Conservation (phyloP, 2,888 invertebrate species). For the Allygus modestus region DNA sequence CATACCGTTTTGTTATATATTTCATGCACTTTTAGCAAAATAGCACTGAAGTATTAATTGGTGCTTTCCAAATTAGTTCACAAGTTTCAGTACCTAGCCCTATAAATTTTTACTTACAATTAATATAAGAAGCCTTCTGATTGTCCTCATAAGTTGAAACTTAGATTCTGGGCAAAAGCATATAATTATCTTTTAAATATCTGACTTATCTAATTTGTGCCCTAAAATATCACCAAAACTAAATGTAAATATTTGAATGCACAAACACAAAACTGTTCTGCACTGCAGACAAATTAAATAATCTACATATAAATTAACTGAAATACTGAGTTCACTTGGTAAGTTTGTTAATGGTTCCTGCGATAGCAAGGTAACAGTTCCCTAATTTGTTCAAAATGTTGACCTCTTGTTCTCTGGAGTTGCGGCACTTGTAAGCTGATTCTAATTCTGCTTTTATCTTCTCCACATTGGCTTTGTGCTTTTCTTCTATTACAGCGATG, state of each 20-base stretch:
- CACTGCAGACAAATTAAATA: not conserved
- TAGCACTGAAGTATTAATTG: not conserved
- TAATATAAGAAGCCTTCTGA: constrained; percentile 7
- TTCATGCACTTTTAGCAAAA: not conserved
- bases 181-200: not conserved
- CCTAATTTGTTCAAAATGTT: constrained; percentile 46
- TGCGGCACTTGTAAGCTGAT: constrained; percentile 59
- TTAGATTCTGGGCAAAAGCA: not conserved
- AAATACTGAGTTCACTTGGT: constrained; percentile 19
- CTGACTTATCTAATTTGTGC: not conserved
- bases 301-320: not conserved
- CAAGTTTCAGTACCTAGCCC: not conserved
- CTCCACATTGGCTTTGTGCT: constrained; percentile 77
- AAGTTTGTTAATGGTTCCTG: constrained; percentile 45
- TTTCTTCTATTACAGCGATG: constrained; percentile 79
- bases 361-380: constrained; percentile 13
- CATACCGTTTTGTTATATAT: not conserved
- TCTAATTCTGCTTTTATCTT: constrained; percentile 75
- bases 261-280: constrained; percentile 9
- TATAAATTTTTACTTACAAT: not conserved
- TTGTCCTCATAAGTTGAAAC: not conserved
- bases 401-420: constrained; percentile 63
- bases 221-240: not conserved
- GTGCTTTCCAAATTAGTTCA: not conserved
- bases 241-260: too few species aligned